These are phyloP conservation scores for Ornithoptera alexandrae DNA, from an alignment of 2,888 invertebrate genomes.

Conservation along the genomic window DNA sequence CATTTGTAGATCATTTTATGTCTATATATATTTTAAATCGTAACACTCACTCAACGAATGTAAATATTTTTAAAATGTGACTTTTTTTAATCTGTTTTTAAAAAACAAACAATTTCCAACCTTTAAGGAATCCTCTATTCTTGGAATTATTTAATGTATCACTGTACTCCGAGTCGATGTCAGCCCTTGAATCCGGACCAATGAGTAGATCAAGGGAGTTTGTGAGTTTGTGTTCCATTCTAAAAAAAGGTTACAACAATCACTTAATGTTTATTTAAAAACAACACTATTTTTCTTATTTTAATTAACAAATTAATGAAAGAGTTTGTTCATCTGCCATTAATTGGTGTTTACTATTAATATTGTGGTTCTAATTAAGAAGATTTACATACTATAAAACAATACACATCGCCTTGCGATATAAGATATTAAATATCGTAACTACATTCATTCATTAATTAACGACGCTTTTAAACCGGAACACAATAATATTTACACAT, in stretches of 20 bases:
- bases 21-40: too few relatives aligned
- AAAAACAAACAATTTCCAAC: slow-evolving; percentile 38
- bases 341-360: too few relatives aligned
- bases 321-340: background rate
- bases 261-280: background rate
- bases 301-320: background rate
- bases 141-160: slow-evolving; percentile 74
- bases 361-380: too few relatives aligned
- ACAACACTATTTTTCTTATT: background rate
- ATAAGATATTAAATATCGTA: too few relatives aligned
- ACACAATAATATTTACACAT: too few relatives aligned
- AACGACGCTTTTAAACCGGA: too few relatives aligned
- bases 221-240: slow-evolving; percentile 73
- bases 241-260: slow-evolving; percentile 35
- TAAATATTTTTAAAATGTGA: background rate
- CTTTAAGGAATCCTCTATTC: slow-evolving; percentile 74
- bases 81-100: background rate
- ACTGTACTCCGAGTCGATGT: slow-evolving; percentile 73
- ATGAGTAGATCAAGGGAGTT: slow-evolving; percentile 73
- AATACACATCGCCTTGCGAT: too few relatives aligned
- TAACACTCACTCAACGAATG: too few relatives aligned
- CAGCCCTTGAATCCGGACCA: slow-evolving; percentile 73
- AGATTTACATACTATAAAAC: too few relatives aligned
- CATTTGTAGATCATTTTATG: too few relatives aligned
- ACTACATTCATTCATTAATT: too few relatives aligned